phyloP scores from a whole-genome alignment of 1,140 invertebrate species.

The Lepidurus packardi region DNA sequence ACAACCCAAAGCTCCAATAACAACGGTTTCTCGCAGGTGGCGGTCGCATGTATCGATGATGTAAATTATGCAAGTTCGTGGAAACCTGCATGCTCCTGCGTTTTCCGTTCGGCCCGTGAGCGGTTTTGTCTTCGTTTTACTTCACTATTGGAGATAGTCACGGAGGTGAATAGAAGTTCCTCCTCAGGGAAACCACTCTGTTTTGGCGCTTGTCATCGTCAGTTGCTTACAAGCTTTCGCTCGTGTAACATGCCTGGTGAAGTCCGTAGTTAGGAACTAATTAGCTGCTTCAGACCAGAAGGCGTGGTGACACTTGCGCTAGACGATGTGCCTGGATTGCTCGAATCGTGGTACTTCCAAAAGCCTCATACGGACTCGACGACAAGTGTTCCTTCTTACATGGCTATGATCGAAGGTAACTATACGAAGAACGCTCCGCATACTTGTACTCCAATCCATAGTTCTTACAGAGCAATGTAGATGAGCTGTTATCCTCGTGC shows the following conservation, averaged over 20 bases:
- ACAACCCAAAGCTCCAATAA: too few relatives aligned
- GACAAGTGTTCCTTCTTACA: not conserved
- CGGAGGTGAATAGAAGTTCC: not conserved
- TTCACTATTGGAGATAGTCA: conserved; percentile 8
- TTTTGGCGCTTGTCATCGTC: not conserved
- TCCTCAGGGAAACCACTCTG: not conserved
- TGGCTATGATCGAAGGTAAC: conserved; percentile 7
- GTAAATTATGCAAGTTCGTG: not conserved
- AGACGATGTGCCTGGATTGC: conserved; percentile 1
- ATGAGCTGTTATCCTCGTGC: not conserved
- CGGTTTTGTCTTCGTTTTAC: not conserved
- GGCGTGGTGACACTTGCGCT: not conserved
- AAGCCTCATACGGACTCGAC: not conserved
- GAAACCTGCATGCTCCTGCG: conserved; percentile 6
- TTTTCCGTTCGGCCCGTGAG: not conserved
- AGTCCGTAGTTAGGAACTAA: not conserved
- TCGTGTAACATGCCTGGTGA: not conserved
- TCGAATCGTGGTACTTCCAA: not conserved
- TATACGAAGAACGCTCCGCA: not conserved
- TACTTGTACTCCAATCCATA: not conserved
- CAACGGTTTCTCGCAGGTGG: not conserved
- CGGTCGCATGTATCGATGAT: not conserved
- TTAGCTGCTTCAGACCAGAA: not conserved
- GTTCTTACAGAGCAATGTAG: not conserved
- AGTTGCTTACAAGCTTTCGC: not conserved